These are phyloP conservation scores for Hofmannophila pseudospretella DNA, from an alignment of 2,888 invertebrate species.

Conservation along the genomic window DNA sequence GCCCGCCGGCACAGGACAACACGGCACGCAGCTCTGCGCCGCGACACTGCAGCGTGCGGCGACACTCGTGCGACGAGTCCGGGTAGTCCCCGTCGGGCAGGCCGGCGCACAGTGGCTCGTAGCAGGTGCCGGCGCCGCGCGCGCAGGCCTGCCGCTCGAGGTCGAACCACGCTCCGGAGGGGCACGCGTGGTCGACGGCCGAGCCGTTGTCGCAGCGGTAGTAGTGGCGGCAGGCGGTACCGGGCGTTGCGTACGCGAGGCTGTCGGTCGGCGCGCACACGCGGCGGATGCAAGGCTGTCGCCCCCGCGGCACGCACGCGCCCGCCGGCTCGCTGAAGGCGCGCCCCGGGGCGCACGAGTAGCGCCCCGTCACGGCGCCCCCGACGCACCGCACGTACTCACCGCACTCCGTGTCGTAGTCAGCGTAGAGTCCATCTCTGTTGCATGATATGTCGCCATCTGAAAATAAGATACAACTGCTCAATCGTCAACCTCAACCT, in stretches of 20 bases:
- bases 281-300: slow-evolving; percentile 56
- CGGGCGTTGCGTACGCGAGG: slow-evolving; percentile 73
- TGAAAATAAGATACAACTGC: slow-evolving; percentile 28
- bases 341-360: slow-evolving; percentile 55
- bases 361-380: slow-evolving; percentile 43
- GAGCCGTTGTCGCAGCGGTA: slow-evolving; percentile 75
- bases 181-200: slow-evolving; percentile 68
- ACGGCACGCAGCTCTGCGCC: slow-evolving; percentile 63
- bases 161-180: slow-evolving; percentile 76
- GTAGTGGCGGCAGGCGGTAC: slow-evolving; percentile 76
- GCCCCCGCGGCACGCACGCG: slow-evolving; percentile 56
- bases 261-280: slow-evolving; percentile 51
- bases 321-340: slow-evolving; percentile 61
- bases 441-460: slow-evolving; percentile 44
- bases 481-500: slow-evolving; percentile 6
- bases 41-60: slow-evolving; percentile 67
- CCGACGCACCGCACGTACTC: slow-evolving; percentile 63
- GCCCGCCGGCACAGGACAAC: slow-evolving; percentile 42
- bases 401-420: slow-evolving; percentile 62
- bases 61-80: slow-evolving; percentile 77
- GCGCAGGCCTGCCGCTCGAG: slow-evolving; percentile 72
- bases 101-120: slow-evolving; percentile 78
- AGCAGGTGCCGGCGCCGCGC: slow-evolving; percentile 75
- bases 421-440: slow-evolving; percentile 63
- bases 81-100: slow-evolving; percentile 76